Percentiles rank a stretch among this genome's conserved stretches.
Conservation (phyloP, 2,888 invertebrate species). For the Macaria liturata region DNA sequence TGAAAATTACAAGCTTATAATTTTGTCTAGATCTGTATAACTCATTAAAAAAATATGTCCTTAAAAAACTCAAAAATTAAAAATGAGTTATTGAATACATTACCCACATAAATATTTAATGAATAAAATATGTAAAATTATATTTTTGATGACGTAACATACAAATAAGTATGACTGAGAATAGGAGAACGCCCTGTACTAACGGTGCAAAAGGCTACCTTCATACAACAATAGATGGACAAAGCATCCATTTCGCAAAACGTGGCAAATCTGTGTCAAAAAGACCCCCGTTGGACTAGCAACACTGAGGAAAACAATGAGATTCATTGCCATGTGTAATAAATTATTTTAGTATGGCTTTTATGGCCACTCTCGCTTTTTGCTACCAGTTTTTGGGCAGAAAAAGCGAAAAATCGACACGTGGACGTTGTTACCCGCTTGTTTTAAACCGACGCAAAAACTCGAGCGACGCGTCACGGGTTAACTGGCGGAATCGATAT, state of each 20-base stretch:
- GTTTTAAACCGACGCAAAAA: slow-evolving; percentile 33
- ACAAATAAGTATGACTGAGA: too few relatives aligned
- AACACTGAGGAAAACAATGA: slow-evolving; percentile 47
- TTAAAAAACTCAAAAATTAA: too few relatives aligned
- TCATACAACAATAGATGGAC: slow-evolving; percentile 44
- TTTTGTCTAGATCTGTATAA: too few relatives aligned
- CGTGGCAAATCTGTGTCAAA: slow-evolving; percentile 47
- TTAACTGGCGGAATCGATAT: slow-evolving; percentile 20
- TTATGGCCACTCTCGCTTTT: slow-evolving; percentile 67
- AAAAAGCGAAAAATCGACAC: slow-evolving; percentile 67
- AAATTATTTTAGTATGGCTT: slow-evolving; percentile 66
- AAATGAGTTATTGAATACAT: too few relatives aligned
- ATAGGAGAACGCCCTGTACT: slow-evolving; percentile 30
- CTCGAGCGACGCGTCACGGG: slow-evolving; percentile 28
- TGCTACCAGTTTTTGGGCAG: slow-evolving; percentile 66
- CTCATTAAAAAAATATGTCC: too few relatives aligned
- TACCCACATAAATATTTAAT: too few relatives aligned
- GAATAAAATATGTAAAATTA: too few relatives aligned
- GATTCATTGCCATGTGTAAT: slow-evolving; percentile 52
- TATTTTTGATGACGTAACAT: too few relatives aligned
- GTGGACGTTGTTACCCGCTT: slow-evolving; percentile 60
- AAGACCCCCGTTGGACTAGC: slow-evolving; percentile 35
- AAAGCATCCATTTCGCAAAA: slow-evolving; percentile 41
- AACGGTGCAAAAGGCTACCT: slow-evolving; percentile 23
- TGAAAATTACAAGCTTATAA: too few relatives aligned